A percentile compares a stretch with the other conserved stretches of the same genome.
phyloP scores from a whole-genome alignment of 1,140 invertebrate genomes.

The Zaprionus nigranus region DNA sequence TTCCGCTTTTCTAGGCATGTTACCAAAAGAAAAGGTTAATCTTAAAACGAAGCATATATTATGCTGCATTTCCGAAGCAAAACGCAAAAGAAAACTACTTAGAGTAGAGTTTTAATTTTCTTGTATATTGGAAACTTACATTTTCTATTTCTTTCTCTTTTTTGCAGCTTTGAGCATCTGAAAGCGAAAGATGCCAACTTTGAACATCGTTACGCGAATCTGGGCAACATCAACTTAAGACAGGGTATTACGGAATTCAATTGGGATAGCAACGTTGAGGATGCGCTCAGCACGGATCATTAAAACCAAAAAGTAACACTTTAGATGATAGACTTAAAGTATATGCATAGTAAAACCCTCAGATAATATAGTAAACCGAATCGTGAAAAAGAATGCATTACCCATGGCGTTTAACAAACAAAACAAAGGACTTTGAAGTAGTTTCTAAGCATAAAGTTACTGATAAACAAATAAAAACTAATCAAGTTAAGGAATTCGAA shows the following conservation, averaged over 20 bases:
- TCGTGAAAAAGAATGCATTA: constrained; percentile 33
- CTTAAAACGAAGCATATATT: too few species aligned
- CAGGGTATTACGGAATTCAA: constrained; percentile 92
- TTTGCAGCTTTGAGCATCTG: constrained; percentile 90
- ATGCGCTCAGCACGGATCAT: constrained; percentile 86
- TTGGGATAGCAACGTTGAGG: constrained; percentile 93
- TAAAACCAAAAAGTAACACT: constrained; percentile 77
- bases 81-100: too few species aligned
- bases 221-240: constrained; percentile 89
- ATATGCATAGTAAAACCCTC: constrained; percentile 31
- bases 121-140: not conserved
- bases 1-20: not conserved
- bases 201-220: constrained; percentile 90
- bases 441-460: constrained; percentile 73
- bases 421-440: constrained; percentile 79
- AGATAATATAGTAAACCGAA: constrained; percentile 40
- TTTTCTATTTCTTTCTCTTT: not conserved
- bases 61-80: too few species aligned
- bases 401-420: constrained; percentile 40
- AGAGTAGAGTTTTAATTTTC: too few species aligned
- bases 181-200: constrained; percentile 92
- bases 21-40: not conserved
- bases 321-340: constrained; percentile 56
- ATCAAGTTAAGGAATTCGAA: constrained; percentile 42
- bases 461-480: constrained; percentile 37